These are phyloP conservation scores for Argynnis bischoffii DNA, from an alignment of 2,888 invertebrate genomes.

Conservation along the genomic window DNA sequence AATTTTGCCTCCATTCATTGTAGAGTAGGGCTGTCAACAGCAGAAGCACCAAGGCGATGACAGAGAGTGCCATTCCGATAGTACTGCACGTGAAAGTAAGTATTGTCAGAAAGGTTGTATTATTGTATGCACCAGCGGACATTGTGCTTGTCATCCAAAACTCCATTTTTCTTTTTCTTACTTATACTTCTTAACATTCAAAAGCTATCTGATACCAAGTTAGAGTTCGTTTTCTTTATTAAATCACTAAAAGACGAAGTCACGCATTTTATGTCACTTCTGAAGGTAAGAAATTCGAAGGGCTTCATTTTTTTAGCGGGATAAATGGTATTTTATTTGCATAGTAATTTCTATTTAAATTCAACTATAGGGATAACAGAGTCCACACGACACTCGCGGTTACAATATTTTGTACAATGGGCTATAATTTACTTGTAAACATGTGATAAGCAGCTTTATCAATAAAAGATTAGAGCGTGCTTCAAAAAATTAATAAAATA, in stretches of 20 bases:
- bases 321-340: background rate
- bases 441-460: slow-evolving; percentile 36
- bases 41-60: slow-evolving; percentile 54
- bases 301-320: background rate
- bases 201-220: background rate
- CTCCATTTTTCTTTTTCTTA: slow-evolving; percentile 5
- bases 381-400: slow-evolving; percentile 18
- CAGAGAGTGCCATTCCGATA: slow-evolving; percentile 57
- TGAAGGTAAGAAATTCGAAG: background rate
- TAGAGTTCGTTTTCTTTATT: slow-evolving; percentile 1
- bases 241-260: slow-evolving; percentile 2
- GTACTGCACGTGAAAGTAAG: slow-evolving; percentile 53
- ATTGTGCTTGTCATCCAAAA: background rate
- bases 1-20: slow-evolving; percentile 63
- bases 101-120: slow-evolving; percentile 41
- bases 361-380: background rate
- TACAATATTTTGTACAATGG: slow-evolving; percentile 24
- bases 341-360: background rate
- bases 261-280: slow-evolving; percentile 6
- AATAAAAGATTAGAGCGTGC: slow-evolving; percentile 29
- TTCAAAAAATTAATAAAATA: slow-evolving; percentile 36
- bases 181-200: background rate
- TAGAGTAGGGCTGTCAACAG: slow-evolving; percentile 61
- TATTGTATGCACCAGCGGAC: slow-evolving; percentile 35
- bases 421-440: slow-evolving; percentile 29